Percentiles rank a stretch among this genome's conserved stretches.
Evolutionary conservation across 2,888 invertebrate genomes (phyloP).

Genomic region (Tipula vernalis): DNA sequence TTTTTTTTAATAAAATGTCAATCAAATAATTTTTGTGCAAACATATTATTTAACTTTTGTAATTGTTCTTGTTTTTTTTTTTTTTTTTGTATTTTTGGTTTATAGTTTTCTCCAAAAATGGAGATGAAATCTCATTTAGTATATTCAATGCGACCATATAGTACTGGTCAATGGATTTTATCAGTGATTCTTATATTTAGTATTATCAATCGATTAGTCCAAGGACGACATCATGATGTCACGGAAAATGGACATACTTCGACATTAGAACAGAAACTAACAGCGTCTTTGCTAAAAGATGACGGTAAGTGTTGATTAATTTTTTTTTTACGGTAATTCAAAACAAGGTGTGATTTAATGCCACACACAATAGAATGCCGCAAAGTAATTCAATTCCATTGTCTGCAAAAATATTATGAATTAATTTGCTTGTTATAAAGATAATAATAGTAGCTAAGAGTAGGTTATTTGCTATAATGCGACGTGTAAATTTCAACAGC

Average conservation of each 20-base stretch:
- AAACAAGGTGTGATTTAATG: too few species aligned
- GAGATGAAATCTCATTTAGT: slow-evolving; percentile 17
- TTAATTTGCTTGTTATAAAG: too few species aligned
- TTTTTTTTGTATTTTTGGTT: not conserved
- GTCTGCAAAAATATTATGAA: too few species aligned
- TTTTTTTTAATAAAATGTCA: not conserved
- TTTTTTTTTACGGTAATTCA: too few species aligned
- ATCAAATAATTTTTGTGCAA: not conserved
- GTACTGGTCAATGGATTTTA: slow-evolving; percentile 14
- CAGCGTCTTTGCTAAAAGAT: slow-evolving; percentile 6
- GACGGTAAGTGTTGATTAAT: not conserved
- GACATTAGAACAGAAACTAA: slow-evolving; percentile 5
- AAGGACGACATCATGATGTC: slow-evolving; percentile 12
- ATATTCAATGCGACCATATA: slow-evolving; percentile 17
- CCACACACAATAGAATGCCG: too few species aligned
- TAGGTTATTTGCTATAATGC: too few species aligned
- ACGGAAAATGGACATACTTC: slow-evolving; percentile 7
- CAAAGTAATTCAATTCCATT: too few species aligned
- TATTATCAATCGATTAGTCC: slow-evolving; percentile 12
- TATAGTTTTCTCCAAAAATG: slow-evolving; percentile 19
- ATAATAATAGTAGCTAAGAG: too few species aligned
- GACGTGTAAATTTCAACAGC: too few species aligned
- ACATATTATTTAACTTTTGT: too few species aligned
- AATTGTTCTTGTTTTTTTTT: not conserved
- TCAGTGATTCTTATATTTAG: slow-evolving; percentile 6